A percentile compares a stretch with the other conserved stretches of the same genome.
Evolutionary conservation across 92 coral and sea anemone genomes (phyloP).

Genomic region (Phymanthus crucifer): DNA sequence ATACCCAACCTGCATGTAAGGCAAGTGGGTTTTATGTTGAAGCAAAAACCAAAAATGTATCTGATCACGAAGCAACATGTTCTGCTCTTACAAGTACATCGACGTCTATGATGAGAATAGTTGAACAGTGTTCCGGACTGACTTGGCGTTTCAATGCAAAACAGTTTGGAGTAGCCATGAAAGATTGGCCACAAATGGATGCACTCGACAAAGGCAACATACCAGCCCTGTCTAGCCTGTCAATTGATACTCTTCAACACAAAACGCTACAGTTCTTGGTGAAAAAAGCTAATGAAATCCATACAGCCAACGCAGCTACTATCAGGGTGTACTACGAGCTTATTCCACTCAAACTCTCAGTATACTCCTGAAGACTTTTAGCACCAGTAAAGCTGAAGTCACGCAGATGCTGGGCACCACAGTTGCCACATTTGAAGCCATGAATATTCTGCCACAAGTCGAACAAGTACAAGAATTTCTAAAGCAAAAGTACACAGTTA

Average conservation of each 20-base stretch:
- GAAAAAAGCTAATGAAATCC: conserved; percentile 18
- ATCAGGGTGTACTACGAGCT: neutral
- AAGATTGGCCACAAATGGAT: conserved; percentile 57
- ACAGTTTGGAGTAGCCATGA: conserved; percentile 43
- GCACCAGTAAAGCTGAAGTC: conserved; percentile 49
- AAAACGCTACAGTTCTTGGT: conserved; percentile 38
- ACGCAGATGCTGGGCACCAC: conserved; percentile 26
- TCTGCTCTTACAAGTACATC: conserved; percentile 31
- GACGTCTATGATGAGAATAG: conserved; percentile 52
- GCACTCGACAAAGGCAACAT: conserved; percentile 28
- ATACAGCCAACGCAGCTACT: neutral
- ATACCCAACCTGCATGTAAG: conserved; percentile 22
- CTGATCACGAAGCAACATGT: conserved; percentile 28
- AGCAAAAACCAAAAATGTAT: conserved; percentile 32
- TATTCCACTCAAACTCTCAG: conserved; percentile 19
- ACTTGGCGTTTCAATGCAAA: conserved; percentile 66
- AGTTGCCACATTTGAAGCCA: neutral
- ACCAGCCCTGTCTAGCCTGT: conserved; percentile 23
- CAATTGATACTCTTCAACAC: conserved; percentile 22
- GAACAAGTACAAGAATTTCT: conserved; percentile 15
- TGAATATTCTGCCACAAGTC: conserved; percentile 4
- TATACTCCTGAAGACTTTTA: conserved; percentile 36
- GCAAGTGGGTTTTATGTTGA: conserved; percentile 52
- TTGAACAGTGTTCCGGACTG: conserved; percentile 48
- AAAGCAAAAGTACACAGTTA: conserved; percentile 22